A percentile compares a stretch with the other conserved stretches of the same genome.
These are phyloP conservation scores for Ataeniobius toweri DNA, from an alignment of 2,797 vertebrate genomes.

Conservation along the genomic window DNA sequence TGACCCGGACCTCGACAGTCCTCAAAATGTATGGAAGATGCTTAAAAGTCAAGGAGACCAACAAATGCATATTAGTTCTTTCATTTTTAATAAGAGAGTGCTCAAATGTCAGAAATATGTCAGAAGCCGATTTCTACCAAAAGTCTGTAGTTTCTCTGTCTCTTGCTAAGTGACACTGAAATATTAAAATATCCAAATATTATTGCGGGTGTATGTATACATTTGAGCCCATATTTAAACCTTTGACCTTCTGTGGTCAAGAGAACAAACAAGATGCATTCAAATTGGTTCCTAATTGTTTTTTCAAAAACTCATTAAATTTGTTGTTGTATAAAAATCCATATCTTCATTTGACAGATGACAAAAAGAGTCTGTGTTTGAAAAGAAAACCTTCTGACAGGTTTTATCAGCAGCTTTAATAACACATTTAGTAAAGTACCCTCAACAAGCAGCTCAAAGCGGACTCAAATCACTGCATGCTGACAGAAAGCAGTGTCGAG, in stretches of 20 bases:
- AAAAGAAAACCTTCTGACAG: slow-evolving; percentile 13
- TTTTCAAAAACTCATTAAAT: neutral
- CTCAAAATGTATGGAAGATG: neutral
- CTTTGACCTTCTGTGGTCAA: neutral
- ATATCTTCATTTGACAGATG: neutral
- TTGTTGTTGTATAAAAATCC: neutral
- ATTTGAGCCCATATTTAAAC: neutral
- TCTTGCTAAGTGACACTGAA: neutral
- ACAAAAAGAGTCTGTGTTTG: neutral
- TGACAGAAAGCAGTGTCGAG: slow-evolving; percentile 25
- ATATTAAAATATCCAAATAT: neutral
- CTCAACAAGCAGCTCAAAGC: neutral
- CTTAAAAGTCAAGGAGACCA: neutral
- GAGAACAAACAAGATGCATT: neutral
- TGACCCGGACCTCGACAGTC: neutral
- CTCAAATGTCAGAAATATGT: too few relatives aligned
- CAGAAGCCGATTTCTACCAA: neutral
- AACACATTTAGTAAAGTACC: slow-evolving; percentile 1
- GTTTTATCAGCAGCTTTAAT: slow-evolving; percentile 8
- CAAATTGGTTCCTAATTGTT: neutral
- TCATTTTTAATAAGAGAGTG: too few relatives aligned
- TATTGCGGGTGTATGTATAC: neutral
- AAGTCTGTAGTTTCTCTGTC: neutral
- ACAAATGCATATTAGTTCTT: neutral
- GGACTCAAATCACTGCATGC: slow-evolving; percentile 2